phyloP scores from a whole-genome alignment of 1,140 invertebrate species.

The Sinella curviseta region DNA sequence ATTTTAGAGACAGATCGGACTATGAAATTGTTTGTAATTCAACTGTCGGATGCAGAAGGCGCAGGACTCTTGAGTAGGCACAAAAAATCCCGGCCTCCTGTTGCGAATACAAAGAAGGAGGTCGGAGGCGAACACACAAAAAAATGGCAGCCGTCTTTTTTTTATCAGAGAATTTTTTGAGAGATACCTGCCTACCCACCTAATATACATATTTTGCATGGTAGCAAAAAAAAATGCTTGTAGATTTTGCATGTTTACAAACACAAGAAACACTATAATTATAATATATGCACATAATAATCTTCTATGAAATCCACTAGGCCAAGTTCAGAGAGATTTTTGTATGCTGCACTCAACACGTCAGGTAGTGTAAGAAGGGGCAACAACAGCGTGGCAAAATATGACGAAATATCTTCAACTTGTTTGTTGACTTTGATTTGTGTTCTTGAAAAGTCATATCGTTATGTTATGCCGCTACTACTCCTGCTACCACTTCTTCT shows the following conservation, averaged over 20 bases:
- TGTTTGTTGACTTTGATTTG: constrained; percentile 9
- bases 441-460: background rate
- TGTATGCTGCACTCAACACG: no score
- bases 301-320: background rate
- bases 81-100: background rate
- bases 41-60: no score
- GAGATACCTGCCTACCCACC: no score
- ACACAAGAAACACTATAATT: background rate
- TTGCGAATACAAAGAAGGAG: background rate
- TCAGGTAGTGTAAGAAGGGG: background rate
- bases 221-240: background rate
- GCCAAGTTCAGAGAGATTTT: background rate
- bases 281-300: background rate
- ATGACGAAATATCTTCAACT: background rate
- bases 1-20: no score
- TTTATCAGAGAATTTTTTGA: background rate
- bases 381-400: background rate
- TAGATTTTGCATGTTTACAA: background rate
- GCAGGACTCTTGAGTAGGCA: background rate
- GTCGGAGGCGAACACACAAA: background rate
- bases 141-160: background rate
- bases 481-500: no score
- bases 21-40: no score
- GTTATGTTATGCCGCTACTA: background rate
- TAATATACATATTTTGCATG: no score